Conservation (phyloP, 2,797 vertebrate genomes). For the Scyliorhinus canicula region DNA sequence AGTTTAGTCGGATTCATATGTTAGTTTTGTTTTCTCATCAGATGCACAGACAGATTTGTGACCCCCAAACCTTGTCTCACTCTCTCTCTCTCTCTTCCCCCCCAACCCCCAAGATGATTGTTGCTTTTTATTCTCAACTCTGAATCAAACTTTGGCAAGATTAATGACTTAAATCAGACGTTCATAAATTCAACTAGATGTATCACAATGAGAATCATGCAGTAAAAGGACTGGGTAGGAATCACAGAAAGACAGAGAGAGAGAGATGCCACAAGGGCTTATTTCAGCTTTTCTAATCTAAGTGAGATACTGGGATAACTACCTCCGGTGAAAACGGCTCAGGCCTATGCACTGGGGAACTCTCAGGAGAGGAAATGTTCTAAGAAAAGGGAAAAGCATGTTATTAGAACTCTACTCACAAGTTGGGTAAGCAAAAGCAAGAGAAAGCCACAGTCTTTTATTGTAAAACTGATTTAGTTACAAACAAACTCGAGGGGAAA, state of each 20-base stretch:
- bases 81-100: not conserved
- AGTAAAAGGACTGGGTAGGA: not conserved
- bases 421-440: conserved; percentile 57
- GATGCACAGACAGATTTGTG: conserved; percentile 26
- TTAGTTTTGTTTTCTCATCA: not conserved
- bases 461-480: conserved; percentile 43
- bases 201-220: conserved; percentile 12
- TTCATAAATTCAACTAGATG: conserved; percentile 11
- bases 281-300: conserved; percentile 45
- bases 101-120: not conserved
- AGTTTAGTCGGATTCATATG: not conserved
- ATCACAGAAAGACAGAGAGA: conserved; percentile 16
- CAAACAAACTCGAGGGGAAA: conserved; percentile 19
- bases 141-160: not conserved
- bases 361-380: conserved; percentile 95
- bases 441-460: conserved; percentile 49
- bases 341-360: conserved; percentile 80
- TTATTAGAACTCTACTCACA: conserved; percentile 59
- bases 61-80: not conserved
- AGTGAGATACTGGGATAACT: conserved; percentile 53
- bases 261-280: conserved; percentile 17
- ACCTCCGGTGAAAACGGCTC: conserved; percentile 93
- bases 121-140: not conserved
- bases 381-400: conserved; percentile 66
- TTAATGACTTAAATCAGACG: not conserved